A percentile compares a stretch with the other conserved stretches of the same genome.
These are phyloP conservation scores for Pseudomyrmex dendroicus DNA, from an alignment of 1,140 invertebrate genomes.

Conservation along the genomic window DNA sequence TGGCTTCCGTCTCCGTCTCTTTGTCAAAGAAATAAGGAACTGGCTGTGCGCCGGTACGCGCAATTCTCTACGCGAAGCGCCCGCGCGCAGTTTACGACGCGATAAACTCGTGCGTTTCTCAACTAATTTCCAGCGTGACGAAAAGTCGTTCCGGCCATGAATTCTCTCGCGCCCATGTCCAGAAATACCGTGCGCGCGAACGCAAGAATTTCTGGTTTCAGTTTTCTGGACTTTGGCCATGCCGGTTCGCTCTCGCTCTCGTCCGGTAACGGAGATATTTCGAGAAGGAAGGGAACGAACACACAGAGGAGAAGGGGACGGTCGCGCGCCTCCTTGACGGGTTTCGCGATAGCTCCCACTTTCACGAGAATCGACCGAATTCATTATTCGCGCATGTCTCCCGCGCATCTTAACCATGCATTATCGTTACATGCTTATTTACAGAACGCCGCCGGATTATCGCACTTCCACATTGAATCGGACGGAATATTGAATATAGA, in stretches of 20 bases:
- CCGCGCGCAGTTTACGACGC: constrained; percentile 59
- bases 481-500: neutral
- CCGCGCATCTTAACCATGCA: constrained; percentile 28
- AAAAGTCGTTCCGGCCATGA: constrained; percentile 72
- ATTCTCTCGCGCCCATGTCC: constrained; percentile 49
- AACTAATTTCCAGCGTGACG: constrained; percentile 70
- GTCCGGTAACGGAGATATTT: constrained; percentile 62
- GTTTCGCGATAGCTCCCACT: constrained; percentile 56
- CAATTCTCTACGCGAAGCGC: constrained; percentile 23
- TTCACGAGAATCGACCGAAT: constrained; percentile 52
- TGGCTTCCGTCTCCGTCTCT: neutral
- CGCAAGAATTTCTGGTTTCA: constrained; percentile 51
- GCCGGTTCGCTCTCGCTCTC: constrained; percentile 35
- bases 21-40: neutral
- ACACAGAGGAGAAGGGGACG: neutral
- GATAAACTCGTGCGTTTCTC: constrained; percentile 68
- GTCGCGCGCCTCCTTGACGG: constrained; percentile 49
- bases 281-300: constrained; percentile 10
- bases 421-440: constrained; percentile 46
- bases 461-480: constrained; percentile 3
- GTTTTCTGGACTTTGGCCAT: constrained; percentile 58
- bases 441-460: constrained; percentile 20
- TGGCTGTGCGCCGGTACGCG: neutral
- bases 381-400: constrained; percentile 53
- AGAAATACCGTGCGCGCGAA: constrained; percentile 61